Evolutionary conservation across 2,797 vertebrate genomes (phyloP).

Genomic region (Clarias laeviceps): DNA sequence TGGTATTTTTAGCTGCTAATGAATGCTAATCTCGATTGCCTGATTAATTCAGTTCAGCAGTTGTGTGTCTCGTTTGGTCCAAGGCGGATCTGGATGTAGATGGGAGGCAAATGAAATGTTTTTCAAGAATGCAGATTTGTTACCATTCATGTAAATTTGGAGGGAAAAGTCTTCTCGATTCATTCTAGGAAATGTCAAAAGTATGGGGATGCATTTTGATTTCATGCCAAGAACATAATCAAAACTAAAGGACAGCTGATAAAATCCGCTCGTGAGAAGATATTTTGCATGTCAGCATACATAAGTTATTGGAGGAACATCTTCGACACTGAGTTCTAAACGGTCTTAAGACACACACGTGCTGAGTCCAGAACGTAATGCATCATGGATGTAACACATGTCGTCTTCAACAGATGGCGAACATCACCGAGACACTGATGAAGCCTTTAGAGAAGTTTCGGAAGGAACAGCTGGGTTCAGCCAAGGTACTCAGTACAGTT

Average conservation of each 20-base stretch:
- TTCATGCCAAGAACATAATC: neutral
- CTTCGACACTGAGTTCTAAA: neutral
- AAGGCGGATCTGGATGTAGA: neutral
- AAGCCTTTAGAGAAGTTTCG: slow-evolving; percentile 98
- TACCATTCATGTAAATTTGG: neutral
- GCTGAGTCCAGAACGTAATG: neutral
- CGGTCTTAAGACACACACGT: too few species aligned
- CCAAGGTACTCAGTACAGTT: slow-evolving; percentile 80
- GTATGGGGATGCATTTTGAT: neutral
- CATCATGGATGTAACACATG: neutral
- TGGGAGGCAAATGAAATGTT: neutral
- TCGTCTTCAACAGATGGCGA: slow-evolving; percentile 80
- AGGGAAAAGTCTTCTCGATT: neutral
- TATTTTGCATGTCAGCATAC: neutral
- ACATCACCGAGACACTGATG: slow-evolving; percentile 97
- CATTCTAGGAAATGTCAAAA: neutral
- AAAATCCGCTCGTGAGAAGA: neutral
- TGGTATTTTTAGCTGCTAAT: too few species aligned
- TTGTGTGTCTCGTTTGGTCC: neutral
- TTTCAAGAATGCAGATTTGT: neutral
- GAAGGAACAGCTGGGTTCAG: slow-evolving; percentile 92
- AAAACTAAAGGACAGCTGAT: neutral
- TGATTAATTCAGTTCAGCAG: neutral
- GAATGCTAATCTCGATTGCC: too few species aligned
- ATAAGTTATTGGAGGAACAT: neutral